These are phyloP conservation scores for Gallinago nigripennis DNA, from an alignment of 2,797 vertebrate species.

Conservation along the genomic window DNA sequence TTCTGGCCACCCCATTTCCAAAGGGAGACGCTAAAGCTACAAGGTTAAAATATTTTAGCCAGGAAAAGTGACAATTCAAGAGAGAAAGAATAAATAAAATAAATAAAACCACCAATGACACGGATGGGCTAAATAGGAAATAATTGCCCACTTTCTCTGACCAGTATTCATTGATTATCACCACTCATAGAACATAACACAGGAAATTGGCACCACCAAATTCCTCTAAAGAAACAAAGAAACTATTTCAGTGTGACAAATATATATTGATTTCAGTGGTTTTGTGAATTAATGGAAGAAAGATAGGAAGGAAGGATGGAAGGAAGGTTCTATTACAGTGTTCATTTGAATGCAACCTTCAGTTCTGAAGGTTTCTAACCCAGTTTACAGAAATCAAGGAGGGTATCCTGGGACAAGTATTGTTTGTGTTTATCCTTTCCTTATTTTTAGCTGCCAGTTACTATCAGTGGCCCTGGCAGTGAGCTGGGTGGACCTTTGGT, in stretches of 20 bases:
- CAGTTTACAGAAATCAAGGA: background rate
- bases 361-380: background rate
- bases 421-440: constrained; percentile 18
- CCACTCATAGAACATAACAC: background rate
- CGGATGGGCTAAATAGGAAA: background rate
- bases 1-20: background rate
- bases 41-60: background rate
- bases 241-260: background rate
- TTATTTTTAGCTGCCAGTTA: background rate
- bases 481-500: constrained; percentile 16
- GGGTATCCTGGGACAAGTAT: background rate
- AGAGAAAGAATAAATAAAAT: background rate
- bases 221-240: background rate
- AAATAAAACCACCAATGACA: background rate
- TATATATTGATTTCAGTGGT: background rate
- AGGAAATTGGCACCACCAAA: background rate
- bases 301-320: background rate
- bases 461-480: background rate
- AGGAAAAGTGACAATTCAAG: background rate
- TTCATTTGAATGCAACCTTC: background rate
- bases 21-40: background rate
- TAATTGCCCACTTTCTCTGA: background rate
- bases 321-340: background rate
- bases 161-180: background rate
- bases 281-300: background rate